Conservation (phyloP, 2,113 vertebrate genomes). For the Ploceus nigricollis region DNA sequence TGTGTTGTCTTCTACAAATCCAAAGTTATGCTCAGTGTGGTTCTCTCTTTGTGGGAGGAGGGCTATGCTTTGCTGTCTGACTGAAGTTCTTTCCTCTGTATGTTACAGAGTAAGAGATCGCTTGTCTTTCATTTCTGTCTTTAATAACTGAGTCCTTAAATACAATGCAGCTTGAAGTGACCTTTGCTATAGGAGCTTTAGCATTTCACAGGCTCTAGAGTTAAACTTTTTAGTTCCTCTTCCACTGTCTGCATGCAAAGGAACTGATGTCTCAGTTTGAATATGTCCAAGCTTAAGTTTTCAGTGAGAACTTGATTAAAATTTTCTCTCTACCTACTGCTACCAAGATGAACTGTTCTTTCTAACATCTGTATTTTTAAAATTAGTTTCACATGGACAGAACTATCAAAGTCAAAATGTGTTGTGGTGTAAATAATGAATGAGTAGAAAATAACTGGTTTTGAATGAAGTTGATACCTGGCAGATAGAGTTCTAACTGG, state of each 20-base stretch:
- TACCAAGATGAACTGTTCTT: neutral
- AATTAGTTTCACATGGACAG: neutral
- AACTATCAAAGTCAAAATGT: neutral
- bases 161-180: neutral
- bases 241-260: neutral
- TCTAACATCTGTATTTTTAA: neutral
- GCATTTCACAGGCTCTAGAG: neutral
- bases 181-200: neutral
- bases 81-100: neutral
- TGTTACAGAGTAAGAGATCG: neutral
- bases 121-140: neutral
- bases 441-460: neutral
- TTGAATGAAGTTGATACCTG: neutral
- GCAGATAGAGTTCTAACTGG: neutral
- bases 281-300: neutral
- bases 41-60: neutral
- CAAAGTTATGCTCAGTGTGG: neutral
- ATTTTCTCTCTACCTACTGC: neutral
- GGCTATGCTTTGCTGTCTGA: neutral
- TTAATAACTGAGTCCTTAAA: neutral
- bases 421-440: neutral
- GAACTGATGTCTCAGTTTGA: neutral
- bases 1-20: neutral
- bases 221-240: neutral
- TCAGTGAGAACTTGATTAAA: neutral